Base-by-base conservation (phyloP, 2,113 vertebrate genomes). In the Progne subis region DNA sequence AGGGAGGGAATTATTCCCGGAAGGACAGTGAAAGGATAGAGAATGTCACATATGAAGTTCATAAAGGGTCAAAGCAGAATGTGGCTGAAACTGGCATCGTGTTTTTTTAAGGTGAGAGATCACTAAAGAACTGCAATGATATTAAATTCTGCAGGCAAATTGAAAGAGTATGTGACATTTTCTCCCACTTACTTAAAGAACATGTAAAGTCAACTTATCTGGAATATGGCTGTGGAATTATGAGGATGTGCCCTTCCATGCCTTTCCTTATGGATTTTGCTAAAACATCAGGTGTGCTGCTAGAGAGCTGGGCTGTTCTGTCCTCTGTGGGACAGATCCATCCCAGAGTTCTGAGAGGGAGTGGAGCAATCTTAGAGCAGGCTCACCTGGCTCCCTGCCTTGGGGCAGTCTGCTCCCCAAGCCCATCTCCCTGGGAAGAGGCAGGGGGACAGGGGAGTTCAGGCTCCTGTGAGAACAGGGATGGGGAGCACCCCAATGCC, bases 291-390 rank as follows among this genome's bases (percentile, higher is more conserved):
- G 11, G 15, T 29, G 37, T 55, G 53, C 81, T 89, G 56, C 28
- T 67, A 24, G 23, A 53, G 57, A 71, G 15, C 34, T 77, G 57
- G 26, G 50, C 34, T 32, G 43, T 18, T 15, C 34, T 47, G 11
- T 32, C 21, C 44, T 63, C 18, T 7, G 12, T 41, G 60, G 74
- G 37, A 26, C 12, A 52, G n/a, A n/a, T 37, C 31, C 37, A 15
- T 4, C 28, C n/a, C 52, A 7, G 19, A 6, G 32, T 10, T 78
- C 6, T 39, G 43, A 29, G 29, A 44, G 43, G 19, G 29, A 47
- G 23, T 0, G 4, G 41, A 21, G 37, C 37, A 6, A 4, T 18
- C 18, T 10, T 10, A 1, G 18, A 18, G 21, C 37, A 5, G 3
- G 8, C 15, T 44, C 12, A 4, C 8, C 46, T 60, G 34, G 1